Evolutionary conservation across 1,140 invertebrate species (phyloP).

Genomic region (Meteorus sp.): DNA sequence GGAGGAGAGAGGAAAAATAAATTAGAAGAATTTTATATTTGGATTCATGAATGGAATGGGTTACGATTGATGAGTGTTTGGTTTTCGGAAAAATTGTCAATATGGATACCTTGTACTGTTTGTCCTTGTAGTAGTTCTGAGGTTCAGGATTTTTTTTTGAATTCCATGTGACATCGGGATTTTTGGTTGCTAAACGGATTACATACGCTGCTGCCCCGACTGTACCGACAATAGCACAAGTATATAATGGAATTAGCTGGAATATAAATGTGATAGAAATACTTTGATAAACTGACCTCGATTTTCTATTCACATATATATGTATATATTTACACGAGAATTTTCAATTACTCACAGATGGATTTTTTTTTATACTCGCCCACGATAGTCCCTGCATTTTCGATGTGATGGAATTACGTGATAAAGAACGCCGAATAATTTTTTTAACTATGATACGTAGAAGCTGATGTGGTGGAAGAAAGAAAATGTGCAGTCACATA

Average conservation of each 20-base stretch:
- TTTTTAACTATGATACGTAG: too few species aligned
- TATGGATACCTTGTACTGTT: slow-evolving; percentile 85
- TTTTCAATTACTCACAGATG: slow-evolving; percentile 60
- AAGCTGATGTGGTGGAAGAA: too few species aligned
- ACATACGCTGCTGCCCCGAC: slow-evolving; percentile 65
- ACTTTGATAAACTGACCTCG: slow-evolving; percentile 15
- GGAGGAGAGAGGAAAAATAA: too few species aligned
- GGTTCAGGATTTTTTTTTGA: slow-evolving; percentile 73
- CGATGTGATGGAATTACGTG: slow-evolving; percentile 19
- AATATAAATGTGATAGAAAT: slow-evolving; percentile 35
- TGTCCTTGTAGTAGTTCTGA: slow-evolving; percentile 75
- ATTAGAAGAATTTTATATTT: not conserved
- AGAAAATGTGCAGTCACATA: too few species aligned
- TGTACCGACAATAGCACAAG: slow-evolving; percentile 69
- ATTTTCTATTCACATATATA: slow-evolving; percentile 12
- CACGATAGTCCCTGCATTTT: slow-evolving; percentile 62
- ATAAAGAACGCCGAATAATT: not conserved
- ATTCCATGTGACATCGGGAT: slow-evolving; percentile 81
- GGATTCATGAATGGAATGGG: not conserved
- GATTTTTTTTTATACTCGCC: slow-evolving; percentile 64
- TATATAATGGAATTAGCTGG: slow-evolving; percentile 78
- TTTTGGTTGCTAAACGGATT: slow-evolving; percentile 68
- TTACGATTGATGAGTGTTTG: too few species aligned
- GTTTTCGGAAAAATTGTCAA: too few species aligned
- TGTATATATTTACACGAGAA: not conserved